A percentile compares a stretch with the other conserved stretches of the same genome.
phyloP scores from a whole-genome alignment of 2,797 vertebrate genomes.

The Sebastes oblongus region DNA sequence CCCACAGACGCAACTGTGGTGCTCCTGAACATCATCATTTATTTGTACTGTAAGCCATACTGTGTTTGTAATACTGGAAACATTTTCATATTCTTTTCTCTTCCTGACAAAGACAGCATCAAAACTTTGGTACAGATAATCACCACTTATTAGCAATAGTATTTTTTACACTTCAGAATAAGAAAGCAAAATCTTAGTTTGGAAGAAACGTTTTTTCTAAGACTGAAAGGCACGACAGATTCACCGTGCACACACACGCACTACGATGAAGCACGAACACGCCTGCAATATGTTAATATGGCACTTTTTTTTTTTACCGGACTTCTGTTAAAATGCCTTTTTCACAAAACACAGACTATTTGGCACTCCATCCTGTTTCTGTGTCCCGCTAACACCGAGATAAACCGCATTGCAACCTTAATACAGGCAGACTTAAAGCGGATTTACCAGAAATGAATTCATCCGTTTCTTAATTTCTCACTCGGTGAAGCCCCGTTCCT shows the following conservation, averaged over 20 bases:
- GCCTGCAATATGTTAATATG: constrained; percentile 18
- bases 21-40: constrained; percentile 12
- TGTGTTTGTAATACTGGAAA: constrained; percentile 40
- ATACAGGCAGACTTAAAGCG: neutral
- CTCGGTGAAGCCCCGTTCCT: neutral
- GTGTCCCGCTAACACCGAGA: constrained; percentile 41
- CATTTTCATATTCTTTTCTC: neutral
- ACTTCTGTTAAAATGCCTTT: constrained; percentile 47
- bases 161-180: constrained; percentile 6
- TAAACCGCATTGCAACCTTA: constrained; percentile 18
- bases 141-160: constrained; percentile 4
- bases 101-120: constrained; percentile 2
- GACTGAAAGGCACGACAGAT: constrained; percentile 24
- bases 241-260: constrained; percentile 21
- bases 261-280: constrained; percentile 40
- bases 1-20: neutral
- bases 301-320: constrained; percentile 39
- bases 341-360: constrained; percentile 36
- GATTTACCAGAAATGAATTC: constrained; percentile 6
- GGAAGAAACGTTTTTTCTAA: neutral
- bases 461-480: constrained; percentile 3
- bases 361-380: constrained; percentile 56
- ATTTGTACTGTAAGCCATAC: constrained; percentile 53
- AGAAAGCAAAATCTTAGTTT: neutral
- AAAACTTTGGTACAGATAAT: neutral